Base-by-base conservation (phyloP, 2,888 invertebrate genomes). In the Cinara cedri region DNA sequence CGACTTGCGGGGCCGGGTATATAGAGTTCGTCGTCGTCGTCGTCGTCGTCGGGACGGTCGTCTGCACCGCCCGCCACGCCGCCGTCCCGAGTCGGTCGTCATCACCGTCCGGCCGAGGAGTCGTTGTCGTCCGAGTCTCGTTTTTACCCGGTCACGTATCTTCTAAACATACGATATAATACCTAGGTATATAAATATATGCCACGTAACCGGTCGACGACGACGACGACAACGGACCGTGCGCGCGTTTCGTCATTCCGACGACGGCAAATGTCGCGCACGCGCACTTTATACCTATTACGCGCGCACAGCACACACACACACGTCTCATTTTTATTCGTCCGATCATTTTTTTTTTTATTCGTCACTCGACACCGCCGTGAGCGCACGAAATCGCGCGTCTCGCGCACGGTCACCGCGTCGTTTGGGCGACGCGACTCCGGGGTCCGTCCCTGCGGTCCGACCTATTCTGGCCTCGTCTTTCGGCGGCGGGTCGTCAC, bases 71-170 rank as follows among this genome's bases (percentile, higher is more conserved):
- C n/a, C n/a, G n/a, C n/a, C n/a, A n/a, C n/a, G n/a, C n/a, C n/a
- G n/a, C n/a, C n/a, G n/a, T n/a, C n/a, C n/a, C 42, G 54, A 51
- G 70, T 19, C 68, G 68, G 68, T 54, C 68, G 68, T 66, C 68
- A 34, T 19, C 54, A 13, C 51, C 51, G 44, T 60, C 24, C 34
- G n/a, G n/a, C 34, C 3, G 34, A 34, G 34, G 34, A 34, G 26
- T 26, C 60, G 24, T 16, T 26, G 24, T 24, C 24, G 60, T 71
- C 70, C 16, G 21, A 55, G 55, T 55, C n/a, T n/a, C 44, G 24
- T 57, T 71, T 71, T 71, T 72, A 72, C 72, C 60, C 62, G 72
- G 62, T 74, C 74, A 65, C 62, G 72, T 62, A 34, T 62, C 49
- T 1, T 34, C 34, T 34, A 34, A 34, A 34, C 34, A 34, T 34